phyloP scores from a whole-genome alignment of 2,888 invertebrate genomes.

The Drosophila villosipedis region DNA sequence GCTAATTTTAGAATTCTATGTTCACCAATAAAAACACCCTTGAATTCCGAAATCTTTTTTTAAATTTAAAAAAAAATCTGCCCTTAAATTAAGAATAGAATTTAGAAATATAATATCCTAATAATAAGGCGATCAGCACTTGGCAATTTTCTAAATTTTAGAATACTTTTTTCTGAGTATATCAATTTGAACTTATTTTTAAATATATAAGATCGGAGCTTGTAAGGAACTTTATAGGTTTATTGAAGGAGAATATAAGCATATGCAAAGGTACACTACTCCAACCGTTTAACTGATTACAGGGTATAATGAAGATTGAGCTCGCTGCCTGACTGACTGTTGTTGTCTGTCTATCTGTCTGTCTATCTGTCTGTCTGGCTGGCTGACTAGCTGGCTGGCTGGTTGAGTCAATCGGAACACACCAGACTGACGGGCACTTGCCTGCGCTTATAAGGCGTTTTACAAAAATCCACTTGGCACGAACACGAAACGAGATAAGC shows the following conservation, averaged over 20 bases:
- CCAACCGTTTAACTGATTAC: background rate
- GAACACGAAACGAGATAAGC: conserved; percentile 74
- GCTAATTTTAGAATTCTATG: background rate
- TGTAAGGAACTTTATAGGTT: background rate
- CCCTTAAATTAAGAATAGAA: background rate
- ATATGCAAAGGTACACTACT: background rate
- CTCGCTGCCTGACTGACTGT: conserved; percentile 10
- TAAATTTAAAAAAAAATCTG: background rate
- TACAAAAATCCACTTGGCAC: conserved; percentile 77
- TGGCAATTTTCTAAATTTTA: background rate
- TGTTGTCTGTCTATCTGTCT: conserved; percentile 12
- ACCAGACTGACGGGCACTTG: conserved; percentile 83
- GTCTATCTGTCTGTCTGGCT: conserved; percentile 11
- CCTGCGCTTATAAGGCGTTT: conserved; percentile 75
- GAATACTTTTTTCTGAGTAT: background rate
- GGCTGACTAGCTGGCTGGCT: conserved; percentile 20
- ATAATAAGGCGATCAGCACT: background rate
- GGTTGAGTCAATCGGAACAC: conserved; percentile 80
- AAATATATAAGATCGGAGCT: background rate
- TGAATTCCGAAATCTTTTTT: background rate
- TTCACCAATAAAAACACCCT: background rate
- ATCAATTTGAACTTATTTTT: background rate
- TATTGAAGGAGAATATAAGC: background rate
- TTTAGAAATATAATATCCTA: background rate
- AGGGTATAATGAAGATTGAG: conserved; percentile 40